Percentiles rank a stretch among this genome's conserved stretches.
Evolutionary conservation across 2,113 vertebrate species (phyloP).

Genomic region (Microcebus griseorufus): DNA sequence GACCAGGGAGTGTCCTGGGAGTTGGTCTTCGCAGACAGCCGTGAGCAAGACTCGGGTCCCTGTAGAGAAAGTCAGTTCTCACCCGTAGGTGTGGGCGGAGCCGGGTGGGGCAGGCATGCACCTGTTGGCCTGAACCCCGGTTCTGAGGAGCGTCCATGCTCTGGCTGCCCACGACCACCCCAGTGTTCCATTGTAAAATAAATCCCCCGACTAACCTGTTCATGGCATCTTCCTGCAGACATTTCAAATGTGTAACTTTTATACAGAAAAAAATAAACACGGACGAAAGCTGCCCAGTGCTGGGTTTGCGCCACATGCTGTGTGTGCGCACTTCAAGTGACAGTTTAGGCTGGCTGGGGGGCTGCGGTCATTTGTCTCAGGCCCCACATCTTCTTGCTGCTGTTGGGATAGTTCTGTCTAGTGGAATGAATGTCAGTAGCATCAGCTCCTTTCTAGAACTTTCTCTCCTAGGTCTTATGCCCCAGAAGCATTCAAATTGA

Average conservation of each 20-base stretch:
- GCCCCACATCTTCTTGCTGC: neutral
- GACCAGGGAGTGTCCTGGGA: neutral
- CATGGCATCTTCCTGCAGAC: slow-evolving; percentile 74
- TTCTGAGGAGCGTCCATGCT: neutral
- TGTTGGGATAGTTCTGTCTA: too few relatives aligned
- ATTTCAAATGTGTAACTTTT: slow-evolving; percentile 85
- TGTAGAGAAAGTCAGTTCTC: neutral
- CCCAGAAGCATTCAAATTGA: neutral
- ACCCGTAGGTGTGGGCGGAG: neutral
- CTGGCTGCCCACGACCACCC: neutral
- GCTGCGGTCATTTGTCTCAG: neutral
- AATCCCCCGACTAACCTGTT: slow-evolving; percentile 42
- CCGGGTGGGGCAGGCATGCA: neutral
- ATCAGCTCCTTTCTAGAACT: neutral
- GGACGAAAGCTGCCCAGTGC: slow-evolving; percentile 35
- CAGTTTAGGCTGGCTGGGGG: neutral
- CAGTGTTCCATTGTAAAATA: slow-evolving; percentile 54
- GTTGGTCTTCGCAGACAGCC: neutral
- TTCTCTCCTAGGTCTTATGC: too few relatives aligned
- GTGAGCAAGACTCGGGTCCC: accelerated
- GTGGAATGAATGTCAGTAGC: accelerated
- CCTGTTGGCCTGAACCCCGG: neutral
- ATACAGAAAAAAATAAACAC: slow-evolving; percentile 84
- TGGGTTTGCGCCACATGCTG: slow-evolving; percentile 73
- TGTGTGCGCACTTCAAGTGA: slow-evolving; percentile 76